A percentile compares a stretch with the other conserved stretches of the same genome.
Conservation (phyloP, 2,888 invertebrate species). For the Cynaeus angustus region DNA sequence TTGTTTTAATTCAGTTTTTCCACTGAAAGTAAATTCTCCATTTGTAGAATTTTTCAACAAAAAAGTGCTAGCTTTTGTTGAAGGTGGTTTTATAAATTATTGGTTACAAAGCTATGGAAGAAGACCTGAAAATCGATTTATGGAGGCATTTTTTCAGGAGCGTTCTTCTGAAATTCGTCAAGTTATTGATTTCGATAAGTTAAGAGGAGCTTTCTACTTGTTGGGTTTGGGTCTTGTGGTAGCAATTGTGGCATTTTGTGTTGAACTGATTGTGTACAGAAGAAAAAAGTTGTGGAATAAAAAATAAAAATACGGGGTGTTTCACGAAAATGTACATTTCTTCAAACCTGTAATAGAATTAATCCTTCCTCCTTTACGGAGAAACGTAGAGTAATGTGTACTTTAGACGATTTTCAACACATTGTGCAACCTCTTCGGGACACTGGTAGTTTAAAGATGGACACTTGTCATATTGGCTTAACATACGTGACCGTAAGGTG, state of each 20-base stretch:
- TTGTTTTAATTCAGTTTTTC: slow-evolving; percentile 12
- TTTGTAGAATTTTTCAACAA: slow-evolving; percentile 52
- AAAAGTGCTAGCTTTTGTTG: slow-evolving; percentile 46
- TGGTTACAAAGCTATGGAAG: slow-evolving; percentile 49
- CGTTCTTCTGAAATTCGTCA: neutral
- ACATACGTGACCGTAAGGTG: too few relatives aligned
- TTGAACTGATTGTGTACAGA: neutral
- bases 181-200: neutral
- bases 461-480: too few relatives aligned
- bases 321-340: too few relatives aligned
- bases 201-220: slow-evolving; percentile 39
- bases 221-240: slow-evolving; percentile 47
- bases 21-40: slow-evolving; percentile 54
- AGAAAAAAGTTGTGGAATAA: too few relatives aligned
- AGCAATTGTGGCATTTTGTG: neutral
- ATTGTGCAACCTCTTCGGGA: too few relatives aligned
- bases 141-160: neutral
- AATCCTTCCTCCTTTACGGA: too few relatives aligned
- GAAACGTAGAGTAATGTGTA: too few relatives aligned
- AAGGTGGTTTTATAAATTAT: slow-evolving; percentile 53
- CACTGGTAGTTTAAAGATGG: too few relatives aligned
- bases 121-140: slow-evolving; percentile 19
- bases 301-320: too few relatives aligned
- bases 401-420: too few relatives aligned
- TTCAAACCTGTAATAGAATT: too few relatives aligned